These are phyloP conservation scores for Pantherophis vulpinus DNA, from an alignment of 2,797 vertebrate genomes.

Conservation along the genomic window DNA sequence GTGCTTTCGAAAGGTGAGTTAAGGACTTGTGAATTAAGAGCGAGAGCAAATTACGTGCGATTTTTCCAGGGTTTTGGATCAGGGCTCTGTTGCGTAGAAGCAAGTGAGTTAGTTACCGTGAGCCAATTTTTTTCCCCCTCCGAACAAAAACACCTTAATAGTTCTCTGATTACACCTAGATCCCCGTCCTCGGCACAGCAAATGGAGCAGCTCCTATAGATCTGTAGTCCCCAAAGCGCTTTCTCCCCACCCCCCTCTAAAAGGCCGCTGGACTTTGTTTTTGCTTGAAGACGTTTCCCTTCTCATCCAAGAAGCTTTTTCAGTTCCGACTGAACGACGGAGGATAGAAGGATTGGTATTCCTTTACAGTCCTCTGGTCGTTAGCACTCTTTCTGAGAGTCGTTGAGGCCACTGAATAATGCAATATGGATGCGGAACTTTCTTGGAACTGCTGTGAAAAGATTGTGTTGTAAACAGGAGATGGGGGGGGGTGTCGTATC, in stretches of 20 bases:
- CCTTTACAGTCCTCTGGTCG: too few species aligned
- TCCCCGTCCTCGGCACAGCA: background rate
- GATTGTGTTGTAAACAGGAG: too few species aligned
- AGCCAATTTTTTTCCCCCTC: background rate
- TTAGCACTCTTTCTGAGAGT: too few species aligned
- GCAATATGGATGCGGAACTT: too few species aligned
- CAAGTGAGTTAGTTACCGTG: background rate
- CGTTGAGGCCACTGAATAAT: too few species aligned
- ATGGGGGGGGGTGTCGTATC: too few species aligned
- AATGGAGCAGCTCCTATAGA: background rate
- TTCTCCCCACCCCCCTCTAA: background rate
- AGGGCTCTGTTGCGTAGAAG: background rate
- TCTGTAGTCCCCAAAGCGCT: background rate
- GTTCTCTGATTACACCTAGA: background rate
- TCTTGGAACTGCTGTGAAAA: too few species aligned
- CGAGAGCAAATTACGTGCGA: background rate
- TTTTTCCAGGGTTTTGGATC: background rate
- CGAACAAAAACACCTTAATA: background rate
- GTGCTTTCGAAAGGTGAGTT: background rate
- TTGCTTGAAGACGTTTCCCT: background rate
- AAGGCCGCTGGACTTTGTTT: background rate
- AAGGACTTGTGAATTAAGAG: background rate
- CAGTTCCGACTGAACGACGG: background rate
- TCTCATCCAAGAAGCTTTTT: background rate
- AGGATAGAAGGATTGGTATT: too few species aligned